Base-by-base conservation (phyloP, 2,113 vertebrate species). In the Lophochroa leadbeateri region DNA sequence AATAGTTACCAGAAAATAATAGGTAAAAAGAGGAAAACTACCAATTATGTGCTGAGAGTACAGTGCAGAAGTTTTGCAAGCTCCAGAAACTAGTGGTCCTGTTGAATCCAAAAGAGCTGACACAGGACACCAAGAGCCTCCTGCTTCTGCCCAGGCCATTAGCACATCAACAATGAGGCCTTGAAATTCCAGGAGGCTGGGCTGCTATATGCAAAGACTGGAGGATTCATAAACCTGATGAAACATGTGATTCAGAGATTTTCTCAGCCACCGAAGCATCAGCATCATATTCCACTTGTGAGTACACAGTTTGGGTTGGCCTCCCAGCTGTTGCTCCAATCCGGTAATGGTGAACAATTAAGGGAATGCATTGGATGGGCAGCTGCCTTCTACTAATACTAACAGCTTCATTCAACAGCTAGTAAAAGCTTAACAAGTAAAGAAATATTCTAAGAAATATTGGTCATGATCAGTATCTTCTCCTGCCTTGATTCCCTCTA, bases 41-140 rank as follows among this genome's bases (percentile, higher is more conserved):
- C 0, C 0, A 86, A 76, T 20, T 31, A 49, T 0, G 1, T 49
- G 10, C 39, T 35, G 20, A 53, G 16, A 63, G 17, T 17, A 84
- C 15, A 74, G 29, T 27, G 28, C 14, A 63, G 25, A 85, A 82
- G 13, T 53, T 71, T 76, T n/a, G 28, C 18, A 92, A 37, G 52
- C 17, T 83, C 52, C 52, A 83, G 58, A 80, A 28, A 60, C 21
- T 55, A 23, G 35, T 27, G 14, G 10, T 80, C 31, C 23, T 55
- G 10, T 25, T 55, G 31, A 94, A 92, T 7, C 11, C 3, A 2
- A 65, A 74, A 67, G 20, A 79, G 8, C 24, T 55, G 33, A 63
- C 25, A 75, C 11, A 39, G 17, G 41, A 74, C 23, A 87, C 6
- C 17, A 60, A 63, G 57, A 88, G 25, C 23, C 19, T 63, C 25